Evolutionary conservation across 2,113 vertebrate genomes (phyloP), one percentile per base, ranked within the genome.

Genomic region (Hirundichthys speculiger): DNA sequence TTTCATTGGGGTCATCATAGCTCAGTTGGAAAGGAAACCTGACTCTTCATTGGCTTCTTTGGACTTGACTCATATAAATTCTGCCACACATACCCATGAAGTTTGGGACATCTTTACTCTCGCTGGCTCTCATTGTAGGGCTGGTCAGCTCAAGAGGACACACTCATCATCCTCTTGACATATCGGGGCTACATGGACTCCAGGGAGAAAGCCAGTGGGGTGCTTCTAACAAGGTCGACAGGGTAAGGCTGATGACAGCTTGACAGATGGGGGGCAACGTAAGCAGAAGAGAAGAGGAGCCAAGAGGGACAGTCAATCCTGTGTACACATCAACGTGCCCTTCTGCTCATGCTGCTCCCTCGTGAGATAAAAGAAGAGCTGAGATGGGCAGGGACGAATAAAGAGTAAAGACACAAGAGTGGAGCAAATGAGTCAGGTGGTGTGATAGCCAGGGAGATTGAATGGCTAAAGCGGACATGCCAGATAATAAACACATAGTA

Each of bases 401-500:
- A 18, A 51, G 43, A 50, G 19, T 21, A 0, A 22, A 21, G 21
- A 61, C 5, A 27, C 3, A 15, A 52, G 12, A 49, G 18, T 18
- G 20, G 21, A 56, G 25, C 10, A 55, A 66, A 60, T 5, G 46
- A 19, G 38, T 16, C 70, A 65, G 42, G 63, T 60, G 60, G 11
- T 15, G 4, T 3, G 51, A 34, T 27, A 66, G 60, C 2, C n/a
- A 46, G 52, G 69, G 45, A 62, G 62, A 0, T 19, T 45, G 52
- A 68, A 77, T 38, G 19, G 49, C 69, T 49, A 24, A 30, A 41
- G 64, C n/a, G 59, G 68, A 46, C 82, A 90, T 92, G 49, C 82
- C 82, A 69, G 84, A 80, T 61, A 61, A 65, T 93, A 91, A 92
- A 93, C 90, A 86, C 88, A 65, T 84, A 77, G 88, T 91, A 86